These are phyloP conservation scores for Pseudanteris insignis DNA, from an alignment of 2,888 invertebrate species.

Conservation along the genomic window DNA sequence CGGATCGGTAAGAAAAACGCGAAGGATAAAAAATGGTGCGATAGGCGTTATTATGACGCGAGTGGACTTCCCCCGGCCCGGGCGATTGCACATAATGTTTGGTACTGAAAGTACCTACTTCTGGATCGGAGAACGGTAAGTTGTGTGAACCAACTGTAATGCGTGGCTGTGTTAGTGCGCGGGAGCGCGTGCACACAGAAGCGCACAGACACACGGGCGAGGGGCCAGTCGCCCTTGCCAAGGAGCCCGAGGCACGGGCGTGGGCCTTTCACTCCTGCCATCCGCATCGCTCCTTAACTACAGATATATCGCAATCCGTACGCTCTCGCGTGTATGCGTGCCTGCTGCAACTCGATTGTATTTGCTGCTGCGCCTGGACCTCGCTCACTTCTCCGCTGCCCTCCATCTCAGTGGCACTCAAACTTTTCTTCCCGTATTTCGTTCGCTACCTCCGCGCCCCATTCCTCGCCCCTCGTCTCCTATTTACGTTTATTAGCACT, in stretches of 20 bases:
- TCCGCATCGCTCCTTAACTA: constrained; percentile 63
- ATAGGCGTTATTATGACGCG: constrained; percentile 34
- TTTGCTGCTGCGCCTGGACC: constrained; percentile 33
- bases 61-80: constrained; percentile 24
- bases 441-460: neutral
- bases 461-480: neutral
- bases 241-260: constrained; percentile 66
- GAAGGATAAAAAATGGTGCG: constrained; percentile 23
- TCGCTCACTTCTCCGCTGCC: constrained; percentile 38
- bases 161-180: constrained; percentile 26
- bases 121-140: constrained; percentile 49
- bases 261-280: constrained; percentile 67
- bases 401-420: constrained; percentile 52
- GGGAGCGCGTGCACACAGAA: too few species aligned
- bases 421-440: constrained; percentile 40
- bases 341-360: constrained; percentile 35
- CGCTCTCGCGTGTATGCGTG: constrained; percentile 35
- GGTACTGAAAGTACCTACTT: constrained; percentile 43
- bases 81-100: constrained; percentile 37
- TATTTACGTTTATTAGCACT: too few species aligned
- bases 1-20: neutral
- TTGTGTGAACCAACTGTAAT: constrained; percentile 43
- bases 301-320: constrained; percentile 31
- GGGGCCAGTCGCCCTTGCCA: constrained; percentile 65
- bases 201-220: constrained; percentile 43